Percentiles rank a stretch among this genome's conserved stretches.
phyloP scores from a whole-genome alignment of 2,113 vertebrate species.

The Epinephelus fuscoguttatus region DNA sequence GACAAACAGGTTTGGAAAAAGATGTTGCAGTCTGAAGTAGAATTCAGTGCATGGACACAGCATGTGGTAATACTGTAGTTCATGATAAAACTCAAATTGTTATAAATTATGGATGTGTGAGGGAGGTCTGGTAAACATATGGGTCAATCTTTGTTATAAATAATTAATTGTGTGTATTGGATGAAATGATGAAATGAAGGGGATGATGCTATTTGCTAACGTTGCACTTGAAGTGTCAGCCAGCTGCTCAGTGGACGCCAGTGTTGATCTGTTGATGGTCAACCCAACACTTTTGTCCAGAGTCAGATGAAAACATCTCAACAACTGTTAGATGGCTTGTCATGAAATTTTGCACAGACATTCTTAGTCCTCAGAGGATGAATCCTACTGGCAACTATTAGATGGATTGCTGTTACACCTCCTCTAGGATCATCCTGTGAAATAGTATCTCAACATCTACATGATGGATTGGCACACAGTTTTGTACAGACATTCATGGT shows the following conservation, averaged over 20 bases:
- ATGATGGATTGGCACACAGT: too few relatives aligned
- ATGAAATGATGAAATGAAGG: background rate
- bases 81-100: background rate
- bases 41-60: background rate
- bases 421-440: too few relatives aligned
- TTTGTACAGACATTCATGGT: background rate
- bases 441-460: too few relatives aligned
- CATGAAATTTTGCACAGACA: too few relatives aligned
- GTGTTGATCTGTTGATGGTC: background rate
- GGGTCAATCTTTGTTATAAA: background rate
- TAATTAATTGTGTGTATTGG: background rate
- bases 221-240: background rate
- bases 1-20: constrained; percentile 2
- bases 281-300: too few relatives aligned
- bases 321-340: background rate
- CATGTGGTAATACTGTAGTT: background rate
- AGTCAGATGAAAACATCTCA: background rate
- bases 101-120: background rate
- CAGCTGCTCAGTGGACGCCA: background rate
- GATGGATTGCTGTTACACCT: too few relatives aligned
- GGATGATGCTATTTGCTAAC: background rate
- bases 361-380: background rate
- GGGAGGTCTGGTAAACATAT: background rate
- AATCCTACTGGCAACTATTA: too few relatives aligned
- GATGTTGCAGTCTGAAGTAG: background rate